Evolutionary conservation across 2,888 invertebrate species (phyloP).

Genomic region (Bellardia bayeri): DNA sequence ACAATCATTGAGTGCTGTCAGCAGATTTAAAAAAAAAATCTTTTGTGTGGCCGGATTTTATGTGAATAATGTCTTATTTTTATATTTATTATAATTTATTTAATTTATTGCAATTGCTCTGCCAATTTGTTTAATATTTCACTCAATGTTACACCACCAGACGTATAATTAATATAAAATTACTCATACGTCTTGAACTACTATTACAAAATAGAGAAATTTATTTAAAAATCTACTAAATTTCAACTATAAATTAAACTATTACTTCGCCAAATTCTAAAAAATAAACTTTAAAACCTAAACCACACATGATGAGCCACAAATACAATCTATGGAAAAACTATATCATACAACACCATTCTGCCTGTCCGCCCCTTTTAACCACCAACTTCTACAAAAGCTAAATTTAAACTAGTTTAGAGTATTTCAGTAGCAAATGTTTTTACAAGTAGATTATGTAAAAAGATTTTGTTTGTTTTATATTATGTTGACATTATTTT

Average conservation of each 20-base stretch:
- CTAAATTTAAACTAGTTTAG: constrained; percentile 54
- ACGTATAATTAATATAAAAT: constrained; percentile 10
- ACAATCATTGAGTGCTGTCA: too few relatives aligned
- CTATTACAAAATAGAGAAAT: background rate
- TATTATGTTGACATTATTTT: constrained; percentile 70
- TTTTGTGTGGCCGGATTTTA: too few relatives aligned
- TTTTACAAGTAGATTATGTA: constrained; percentile 66
- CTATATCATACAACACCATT: background rate
- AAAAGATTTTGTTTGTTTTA: constrained; percentile 63
- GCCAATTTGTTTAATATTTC: background rate
- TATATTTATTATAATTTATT: too few relatives aligned
- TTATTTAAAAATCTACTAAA: background rate
- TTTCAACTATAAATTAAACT: constrained; percentile 44
- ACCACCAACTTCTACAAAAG: constrained; percentile 6
- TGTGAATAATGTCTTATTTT: too few relatives aligned
- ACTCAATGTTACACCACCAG: background rate
- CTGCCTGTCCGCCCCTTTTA: background rate
- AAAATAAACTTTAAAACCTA: background rate
- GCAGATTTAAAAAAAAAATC: too few relatives aligned
- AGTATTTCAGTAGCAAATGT: constrained; percentile 55
- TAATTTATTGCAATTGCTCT: too few relatives aligned
- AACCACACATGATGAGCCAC: background rate
- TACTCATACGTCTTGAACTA: background rate
- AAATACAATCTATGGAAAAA: constrained; percentile 41
- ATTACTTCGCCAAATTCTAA: constrained; percentile 10